A percentile compares a stretch with the other conserved stretches of the same genome.
These are phyloP conservation scores for Ceratoteleas bidentatus DNA, from an alignment of 1,140 invertebrate genomes.

Conservation along the genomic window DNA sequence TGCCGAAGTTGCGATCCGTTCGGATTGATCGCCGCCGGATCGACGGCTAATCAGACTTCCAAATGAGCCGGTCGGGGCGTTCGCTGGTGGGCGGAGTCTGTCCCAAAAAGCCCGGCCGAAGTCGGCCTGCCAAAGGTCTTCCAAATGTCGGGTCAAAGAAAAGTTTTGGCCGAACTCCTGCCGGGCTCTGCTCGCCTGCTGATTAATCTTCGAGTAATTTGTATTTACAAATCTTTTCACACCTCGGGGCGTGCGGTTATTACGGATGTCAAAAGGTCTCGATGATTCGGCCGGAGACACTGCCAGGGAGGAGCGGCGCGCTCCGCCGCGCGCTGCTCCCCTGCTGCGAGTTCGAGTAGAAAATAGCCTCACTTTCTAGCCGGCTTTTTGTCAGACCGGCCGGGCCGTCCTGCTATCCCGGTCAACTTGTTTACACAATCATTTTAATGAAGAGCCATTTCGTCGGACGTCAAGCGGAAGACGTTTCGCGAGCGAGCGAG, in stretches of 20 bases:
- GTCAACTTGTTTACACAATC: slow-evolving; percentile 71
- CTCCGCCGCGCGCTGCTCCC: slow-evolving; percentile 30
- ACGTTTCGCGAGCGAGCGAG: slow-evolving; percentile 22
- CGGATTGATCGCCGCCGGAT: too few species aligned
- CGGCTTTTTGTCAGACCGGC: slow-evolving; percentile 15
- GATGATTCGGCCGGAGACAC: too few species aligned
- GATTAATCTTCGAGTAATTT: slow-evolving; percentile 79
- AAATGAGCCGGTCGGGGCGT: slow-evolving; percentile 21
- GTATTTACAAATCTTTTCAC: slow-evolving; percentile 78
- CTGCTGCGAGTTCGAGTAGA: slow-evolving; percentile 47
- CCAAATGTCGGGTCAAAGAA: slow-evolving; percentile 30
- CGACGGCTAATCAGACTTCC: slow-evolving; percentile 44
- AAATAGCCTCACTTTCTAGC: slow-evolving; percentile 48
- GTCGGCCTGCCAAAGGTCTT: slow-evolving; percentile 51
- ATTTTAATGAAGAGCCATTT: slow-evolving; percentile 70
- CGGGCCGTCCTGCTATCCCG: slow-evolving; percentile 56
- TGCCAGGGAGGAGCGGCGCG: neutral
- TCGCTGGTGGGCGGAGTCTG: slow-evolving; percentile 40
- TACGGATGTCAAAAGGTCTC: slow-evolving; percentile 29
- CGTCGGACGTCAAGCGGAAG: slow-evolving; percentile 57
- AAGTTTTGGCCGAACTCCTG: slow-evolving; percentile 48
- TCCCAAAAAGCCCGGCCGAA: slow-evolving; percentile 58
- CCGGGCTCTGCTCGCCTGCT: slow-evolving; percentile 63
- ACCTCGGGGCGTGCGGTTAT: slow-evolving; percentile 71
- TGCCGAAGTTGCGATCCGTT: too few species aligned